Evolutionary conservation across 2,888 invertebrate genomes (phyloP).

Genomic region (Drosophila neotestacea): DNA sequence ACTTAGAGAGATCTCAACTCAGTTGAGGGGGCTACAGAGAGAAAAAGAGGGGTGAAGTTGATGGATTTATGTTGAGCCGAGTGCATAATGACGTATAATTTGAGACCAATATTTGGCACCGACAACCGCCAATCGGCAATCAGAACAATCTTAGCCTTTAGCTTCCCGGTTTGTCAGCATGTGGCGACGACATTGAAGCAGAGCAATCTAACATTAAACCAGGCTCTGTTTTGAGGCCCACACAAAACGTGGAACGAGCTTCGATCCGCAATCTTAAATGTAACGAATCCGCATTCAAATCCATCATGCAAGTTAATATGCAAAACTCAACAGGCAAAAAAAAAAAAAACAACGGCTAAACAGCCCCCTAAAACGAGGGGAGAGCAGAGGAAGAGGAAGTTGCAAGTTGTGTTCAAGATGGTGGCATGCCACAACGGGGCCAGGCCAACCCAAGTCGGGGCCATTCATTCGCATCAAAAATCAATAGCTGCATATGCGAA

Average conservation of each 20-base stretch:
- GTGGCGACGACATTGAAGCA: constrained; percentile 59
- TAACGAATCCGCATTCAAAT: constrained; percentile 62
- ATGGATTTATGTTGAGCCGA: constrained; percentile 62
- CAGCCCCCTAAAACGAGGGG: constrained; percentile 21
- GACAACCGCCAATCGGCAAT: constrained; percentile 13
- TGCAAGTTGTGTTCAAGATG: constrained; percentile 32
- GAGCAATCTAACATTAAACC: constrained; percentile 38
- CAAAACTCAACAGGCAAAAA: constrained; percentile 60
- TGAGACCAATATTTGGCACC: constrained; percentile 24
- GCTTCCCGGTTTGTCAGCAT: constrained; percentile 40
- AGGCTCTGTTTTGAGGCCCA: constrained; percentile 54
- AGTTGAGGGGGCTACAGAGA: background rate
- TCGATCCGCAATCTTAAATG: constrained; percentile 44
- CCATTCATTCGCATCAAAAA: constrained; percentile 61
- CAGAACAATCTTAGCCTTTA: constrained; percentile 6
- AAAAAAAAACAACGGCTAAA: constrained; percentile 26
- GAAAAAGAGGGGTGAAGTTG: constrained; percentile 17
- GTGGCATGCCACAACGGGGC: constrained; percentile 27
- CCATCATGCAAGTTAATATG: constrained; percentile 77
- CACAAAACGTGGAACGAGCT: constrained; percentile 54
- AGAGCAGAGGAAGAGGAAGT: background rate
- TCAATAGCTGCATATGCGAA: constrained; percentile 48
- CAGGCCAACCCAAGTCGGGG: constrained; percentile 12
- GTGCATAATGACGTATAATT: constrained; percentile 31
- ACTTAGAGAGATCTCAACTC: background rate